Evolutionary conservation across 2,797 vertebrate genomes (phyloP).

Genomic region (Brachyrhaphis roseni): DNA sequence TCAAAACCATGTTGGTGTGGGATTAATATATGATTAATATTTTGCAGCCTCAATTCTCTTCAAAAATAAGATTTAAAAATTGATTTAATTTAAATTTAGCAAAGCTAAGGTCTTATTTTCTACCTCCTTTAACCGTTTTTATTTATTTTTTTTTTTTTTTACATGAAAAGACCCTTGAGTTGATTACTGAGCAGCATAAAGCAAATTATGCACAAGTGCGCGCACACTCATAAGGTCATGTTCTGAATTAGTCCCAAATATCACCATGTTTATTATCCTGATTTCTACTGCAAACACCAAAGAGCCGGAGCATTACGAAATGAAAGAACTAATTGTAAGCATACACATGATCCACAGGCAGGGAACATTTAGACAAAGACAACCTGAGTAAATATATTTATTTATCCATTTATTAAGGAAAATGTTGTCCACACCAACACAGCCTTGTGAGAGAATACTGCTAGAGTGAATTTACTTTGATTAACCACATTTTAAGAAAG

Average conservation of each 20-base stretch:
- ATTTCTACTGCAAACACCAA: not conserved
- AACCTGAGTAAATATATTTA: not conserved
- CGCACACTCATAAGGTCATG: conserved; percentile 13
- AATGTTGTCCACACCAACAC: not conserved
- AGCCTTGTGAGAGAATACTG: not conserved
- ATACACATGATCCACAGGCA: not conserved
- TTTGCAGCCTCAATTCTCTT: not conserved
- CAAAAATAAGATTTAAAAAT: not conserved
- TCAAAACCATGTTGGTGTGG: not conserved
- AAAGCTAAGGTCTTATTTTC: conserved; percentile 30
- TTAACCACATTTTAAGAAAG: not conserved
- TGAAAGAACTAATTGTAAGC: not conserved
- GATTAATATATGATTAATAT: not conserved
- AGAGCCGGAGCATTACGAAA: not conserved
- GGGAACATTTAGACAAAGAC: not conserved
- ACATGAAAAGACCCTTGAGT: conserved; percentile 5
- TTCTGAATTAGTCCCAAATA: conserved; percentile 8
- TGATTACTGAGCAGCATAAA: conserved; percentile 26
- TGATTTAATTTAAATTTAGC: conserved; percentile 20
- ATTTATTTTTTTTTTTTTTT: conserved; percentile 11
- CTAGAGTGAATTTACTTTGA: not conserved
- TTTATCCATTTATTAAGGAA: not conserved
- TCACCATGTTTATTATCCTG: not conserved
- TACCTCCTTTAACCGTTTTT: conserved; percentile 7
- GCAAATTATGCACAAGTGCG: conserved; percentile 1